Evolutionary conservation across 1,140 invertebrate genomes (phyloP), one percentile per base, ranked within the genome.

Genomic region (Anthonomus grandis): DNA sequence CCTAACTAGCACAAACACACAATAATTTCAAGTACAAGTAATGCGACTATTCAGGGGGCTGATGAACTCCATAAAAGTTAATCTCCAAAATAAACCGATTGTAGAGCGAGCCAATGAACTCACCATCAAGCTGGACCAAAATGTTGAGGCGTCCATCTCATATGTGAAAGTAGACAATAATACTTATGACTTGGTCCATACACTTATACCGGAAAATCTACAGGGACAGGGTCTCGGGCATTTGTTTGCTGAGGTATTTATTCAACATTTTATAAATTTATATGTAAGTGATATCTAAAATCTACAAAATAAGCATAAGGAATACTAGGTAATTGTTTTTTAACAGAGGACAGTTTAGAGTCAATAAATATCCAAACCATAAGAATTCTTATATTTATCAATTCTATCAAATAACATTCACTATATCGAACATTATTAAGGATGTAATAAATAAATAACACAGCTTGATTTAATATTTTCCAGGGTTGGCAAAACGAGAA

Each of bases 171-270:
- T 63, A 8, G 51, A 57, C 31, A 31, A 46, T 2, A 23, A 53
- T n/a, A 54, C 47, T 1, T 63, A 63, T 41, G 62, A 63, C 63
- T 76, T 86, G 57, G 63, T 76, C 31, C 73, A 81, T 39, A 82
- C 84, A 31, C 73, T 76, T 59, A 83, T 87, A 39, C 85, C 84
- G 5, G 57, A 74, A 21, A 64, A 74, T 50, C 80, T 80, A 63
- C 78, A 79, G 72, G 82, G 82, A 18, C 76, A 79, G 70, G 84
- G 84, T 18, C 69, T 85, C 51, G 85, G 83, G 47, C 80, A 80
- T 64, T 21, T 81, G 31, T 74, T 87, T 67, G 83, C 83, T 21
- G 70, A 84, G 77, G 84, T 86, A 71, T 59, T n/a, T n/a, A n/a
- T n/a, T n/a, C n/a, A n/a, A n/a, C n/a, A n/a, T n/a, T n/a, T n/a